These are phyloP conservation scores for Apostichopus parvimensis DNA, from an alignment of 35 echinoderm and acorn worm genomes.

Conservation along the genomic window DNA sequence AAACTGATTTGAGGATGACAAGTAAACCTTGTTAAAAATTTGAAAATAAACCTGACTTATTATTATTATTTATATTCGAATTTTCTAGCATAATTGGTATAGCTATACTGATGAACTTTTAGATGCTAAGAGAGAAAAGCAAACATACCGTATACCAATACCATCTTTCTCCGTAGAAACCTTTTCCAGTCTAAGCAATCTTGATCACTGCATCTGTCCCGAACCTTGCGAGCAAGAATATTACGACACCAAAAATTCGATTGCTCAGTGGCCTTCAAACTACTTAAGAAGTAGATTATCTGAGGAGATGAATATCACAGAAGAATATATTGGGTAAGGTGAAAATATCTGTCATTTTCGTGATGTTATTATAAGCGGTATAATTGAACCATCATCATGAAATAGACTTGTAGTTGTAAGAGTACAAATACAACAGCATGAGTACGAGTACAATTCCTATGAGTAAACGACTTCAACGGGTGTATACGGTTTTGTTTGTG, in stretches of 20 bases:
- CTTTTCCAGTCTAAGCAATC: not conserved
- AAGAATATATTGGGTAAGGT: not conserved
- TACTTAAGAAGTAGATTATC: not conserved
- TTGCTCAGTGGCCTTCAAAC: slow-evolving; percentile 31
- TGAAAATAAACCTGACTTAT: no score
- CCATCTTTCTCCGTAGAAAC: not conserved
- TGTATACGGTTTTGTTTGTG: no score
- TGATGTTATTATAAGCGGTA: not conserved
- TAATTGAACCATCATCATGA: not conserved
- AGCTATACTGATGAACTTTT: no score
- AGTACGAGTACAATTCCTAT: no score
- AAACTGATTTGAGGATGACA: no score
- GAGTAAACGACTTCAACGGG: no score
- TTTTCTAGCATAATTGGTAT: no score
- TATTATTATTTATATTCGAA: no score
- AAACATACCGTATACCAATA: not conserved
- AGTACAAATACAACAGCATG: no score
- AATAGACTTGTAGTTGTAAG: not conserved
- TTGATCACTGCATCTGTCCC: not conserved
- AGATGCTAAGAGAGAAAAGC: no score
- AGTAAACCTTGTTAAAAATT: no score
- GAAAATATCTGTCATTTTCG: not conserved
- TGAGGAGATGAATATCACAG: not conserved
- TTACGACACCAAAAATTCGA: slow-evolving; percentile 4
- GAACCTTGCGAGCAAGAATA: slow-evolving; percentile 8